Percentiles rank a stretch among this genome's conserved stretches.
Evolutionary conservation across 1,140 invertebrate genomes (phyloP).

Genomic region (Hyposmocoma kahamanoa): DNA sequence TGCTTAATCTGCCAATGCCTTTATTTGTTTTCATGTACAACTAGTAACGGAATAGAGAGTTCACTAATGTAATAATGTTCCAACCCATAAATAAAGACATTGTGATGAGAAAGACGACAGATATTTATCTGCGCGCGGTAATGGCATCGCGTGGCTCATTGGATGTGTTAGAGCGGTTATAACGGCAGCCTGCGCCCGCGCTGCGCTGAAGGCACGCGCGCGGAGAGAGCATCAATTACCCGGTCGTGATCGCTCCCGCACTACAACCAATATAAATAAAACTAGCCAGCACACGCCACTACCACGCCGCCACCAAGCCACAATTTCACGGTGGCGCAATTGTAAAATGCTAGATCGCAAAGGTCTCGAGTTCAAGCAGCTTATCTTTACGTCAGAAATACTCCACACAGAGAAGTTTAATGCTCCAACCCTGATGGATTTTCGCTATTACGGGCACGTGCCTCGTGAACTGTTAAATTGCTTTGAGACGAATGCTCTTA

Average conservation of each 20-base stretch:
- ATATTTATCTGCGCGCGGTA: constrained; percentile 1
- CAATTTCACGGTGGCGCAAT: constrained; percentile 52
- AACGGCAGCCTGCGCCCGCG: no score
- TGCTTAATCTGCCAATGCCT: no score
- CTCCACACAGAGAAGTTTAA: constrained; percentile 26
- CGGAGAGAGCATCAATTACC: constrained; percentile 61
- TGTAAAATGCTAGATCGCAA: constrained; percentile 57
- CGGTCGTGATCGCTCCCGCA: constrained; percentile 63
- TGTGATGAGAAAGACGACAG: neutral
- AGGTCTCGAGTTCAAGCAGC: constrained; percentile 53
- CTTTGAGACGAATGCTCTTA: neutral
- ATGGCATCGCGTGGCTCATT: neutral
- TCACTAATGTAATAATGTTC: no score
- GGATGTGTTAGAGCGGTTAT: constrained; percentile 41
- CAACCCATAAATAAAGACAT: no score
- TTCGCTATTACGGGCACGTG: constrained; percentile 14
- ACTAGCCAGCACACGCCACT: constrained; percentile 25
- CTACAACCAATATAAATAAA: constrained; percentile 63
- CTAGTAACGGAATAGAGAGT: no score
- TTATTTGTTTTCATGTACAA: no score
- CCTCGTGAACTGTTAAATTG: constrained; percentile 20
- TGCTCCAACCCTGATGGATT: constrained; percentile 17
- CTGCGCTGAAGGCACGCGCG: constrained; percentile 38
- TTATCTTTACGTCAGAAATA: constrained; percentile 43
- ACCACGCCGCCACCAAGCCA: constrained; percentile 23